These are phyloP conservation scores for Mythimna albipuncta DNA, from an alignment of 2,888 invertebrate genomes.

Conservation along the genomic window DNA sequence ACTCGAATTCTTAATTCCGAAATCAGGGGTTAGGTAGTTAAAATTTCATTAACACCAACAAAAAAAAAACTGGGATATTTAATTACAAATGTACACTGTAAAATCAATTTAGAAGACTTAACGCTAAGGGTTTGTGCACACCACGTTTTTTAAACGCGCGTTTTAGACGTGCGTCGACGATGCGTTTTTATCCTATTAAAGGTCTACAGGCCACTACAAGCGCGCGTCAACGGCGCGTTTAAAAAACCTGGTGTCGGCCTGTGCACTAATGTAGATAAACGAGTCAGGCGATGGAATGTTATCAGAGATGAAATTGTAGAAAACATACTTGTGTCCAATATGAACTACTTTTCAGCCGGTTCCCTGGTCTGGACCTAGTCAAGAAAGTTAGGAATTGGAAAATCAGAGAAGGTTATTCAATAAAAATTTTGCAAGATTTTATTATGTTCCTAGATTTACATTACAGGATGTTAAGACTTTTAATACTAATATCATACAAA, in stretches of 20 bases:
- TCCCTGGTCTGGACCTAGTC: background rate
- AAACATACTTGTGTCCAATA: too few species aligned
- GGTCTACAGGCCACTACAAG: too few species aligned
- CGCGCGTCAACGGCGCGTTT: too few species aligned
- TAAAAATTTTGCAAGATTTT: slow-evolving; percentile 48
- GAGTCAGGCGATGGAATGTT: background rate
- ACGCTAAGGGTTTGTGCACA: background rate
- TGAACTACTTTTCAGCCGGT: background rate
- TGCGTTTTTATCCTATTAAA: too few species aligned
- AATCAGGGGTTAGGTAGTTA: background rate
- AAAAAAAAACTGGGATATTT: background rate
- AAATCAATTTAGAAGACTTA: slow-evolving; percentile 2
- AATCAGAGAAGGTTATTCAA: slow-evolving; percentile 22
- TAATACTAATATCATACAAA: slow-evolving; percentile 48
- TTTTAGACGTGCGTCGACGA: too few species aligned
- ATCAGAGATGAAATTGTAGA: too few species aligned
- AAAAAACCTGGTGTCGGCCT: too few species aligned
- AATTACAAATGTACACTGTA: background rate
- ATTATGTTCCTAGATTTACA: slow-evolving; percentile 51
- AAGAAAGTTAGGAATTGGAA: background rate
- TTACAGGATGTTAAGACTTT: slow-evolving; percentile 44
- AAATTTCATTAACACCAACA: background rate
- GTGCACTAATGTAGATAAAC: background rate
- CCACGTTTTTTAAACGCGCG: too few species aligned
- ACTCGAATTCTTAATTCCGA: background rate